Evolutionary conservation across 1,140 invertebrate genomes (phyloP).

Genomic region (Caerostris extrusa): DNA sequence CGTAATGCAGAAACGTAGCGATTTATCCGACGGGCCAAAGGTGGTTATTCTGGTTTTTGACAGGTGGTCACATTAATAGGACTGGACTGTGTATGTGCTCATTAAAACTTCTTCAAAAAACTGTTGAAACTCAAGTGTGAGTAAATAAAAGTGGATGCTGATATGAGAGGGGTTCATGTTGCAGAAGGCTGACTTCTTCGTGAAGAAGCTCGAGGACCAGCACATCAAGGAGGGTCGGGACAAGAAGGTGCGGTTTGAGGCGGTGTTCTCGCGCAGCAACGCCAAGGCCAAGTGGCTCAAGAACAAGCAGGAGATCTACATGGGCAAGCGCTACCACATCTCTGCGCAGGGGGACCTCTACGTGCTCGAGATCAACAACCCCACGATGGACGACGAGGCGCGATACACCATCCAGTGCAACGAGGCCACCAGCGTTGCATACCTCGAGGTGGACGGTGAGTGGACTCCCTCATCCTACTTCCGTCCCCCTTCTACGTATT

Average conservation of each 20-base stretch:
- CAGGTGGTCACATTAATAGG: too few species aligned
- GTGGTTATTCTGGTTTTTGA: too few species aligned
- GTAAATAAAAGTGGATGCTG: too few species aligned
- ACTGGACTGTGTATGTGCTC: too few species aligned
- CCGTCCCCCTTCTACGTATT: too few species aligned
- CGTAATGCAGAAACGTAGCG: too few species aligned
- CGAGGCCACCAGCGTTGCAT: conserved; percentile 92
- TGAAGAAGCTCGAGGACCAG: conserved; percentile 96
- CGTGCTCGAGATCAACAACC: conserved; percentile 92
- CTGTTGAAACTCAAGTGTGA: too few species aligned
- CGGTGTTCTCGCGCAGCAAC: conserved; percentile 94
- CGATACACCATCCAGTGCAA: conserved; percentile 98
- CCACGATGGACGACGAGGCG: conserved; percentile 98
- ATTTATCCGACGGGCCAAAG: too few species aligned
- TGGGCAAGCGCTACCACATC: conserved; percentile 95
- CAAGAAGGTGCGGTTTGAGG: conserved; percentile 95
- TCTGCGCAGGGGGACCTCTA: conserved; percentile 95
- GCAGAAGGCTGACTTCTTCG: conserved; percentile 96
- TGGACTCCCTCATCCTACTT: too few species aligned
- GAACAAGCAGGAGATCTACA: conserved; percentile 94
- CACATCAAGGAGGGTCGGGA: conserved; percentile 98
- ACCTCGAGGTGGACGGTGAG: conserved; percentile 92
- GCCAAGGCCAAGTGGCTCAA: conserved; percentile 96
- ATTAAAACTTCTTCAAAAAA: too few species aligned
- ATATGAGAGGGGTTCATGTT: background rate